Conservation (phyloP, 2,888 invertebrate species). For the Operophtera brumata region DNA sequence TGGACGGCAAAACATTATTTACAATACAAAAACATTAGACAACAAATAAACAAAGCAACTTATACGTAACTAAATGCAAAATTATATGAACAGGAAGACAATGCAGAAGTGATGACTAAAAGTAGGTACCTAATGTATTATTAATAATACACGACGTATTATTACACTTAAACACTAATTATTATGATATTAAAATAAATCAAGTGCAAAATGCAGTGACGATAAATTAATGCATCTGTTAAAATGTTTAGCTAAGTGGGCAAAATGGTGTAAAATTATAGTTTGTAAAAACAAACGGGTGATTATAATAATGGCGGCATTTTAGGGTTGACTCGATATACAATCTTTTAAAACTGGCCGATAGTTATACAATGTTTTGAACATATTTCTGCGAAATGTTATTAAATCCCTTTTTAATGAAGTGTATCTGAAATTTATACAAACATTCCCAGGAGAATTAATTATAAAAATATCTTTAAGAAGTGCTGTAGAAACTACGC, state of each 20-base stretch:
- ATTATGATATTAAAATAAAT: constrained; percentile 23
- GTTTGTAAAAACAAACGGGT: constrained; percentile 8
- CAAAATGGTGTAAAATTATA: constrained; percentile 15
- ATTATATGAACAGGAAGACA: constrained; percentile 72
- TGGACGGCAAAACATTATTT: constrained; percentile 69
- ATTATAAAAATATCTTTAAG: no score
- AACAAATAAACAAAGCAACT: constrained; percentile 55
- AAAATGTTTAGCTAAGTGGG: constrained; percentile 10
- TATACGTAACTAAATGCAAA: constrained; percentile 74
- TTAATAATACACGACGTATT: constrained; percentile 37
- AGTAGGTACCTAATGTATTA: constrained; percentile 23
- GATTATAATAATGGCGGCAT: constrained; percentile 24
- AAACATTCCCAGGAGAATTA: no score
- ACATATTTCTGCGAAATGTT: neutral
- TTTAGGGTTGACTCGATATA: constrained; percentile 15
- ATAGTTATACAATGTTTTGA: neutral
- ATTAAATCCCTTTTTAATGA: no score
- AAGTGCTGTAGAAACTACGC: no score
- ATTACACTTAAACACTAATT: constrained; percentile 23
- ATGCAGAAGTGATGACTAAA: constrained; percentile 58
- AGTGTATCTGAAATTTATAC: no score
- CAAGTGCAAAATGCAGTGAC: constrained; percentile 20
- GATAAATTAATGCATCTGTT: constrained; percentile 12
- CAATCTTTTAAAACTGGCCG: constrained; percentile 3
- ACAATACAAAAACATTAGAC: constrained; percentile 48